phyloP scores from a whole-genome alignment of 2,888 invertebrate genomes.

The Drosophila cognata region DNA sequence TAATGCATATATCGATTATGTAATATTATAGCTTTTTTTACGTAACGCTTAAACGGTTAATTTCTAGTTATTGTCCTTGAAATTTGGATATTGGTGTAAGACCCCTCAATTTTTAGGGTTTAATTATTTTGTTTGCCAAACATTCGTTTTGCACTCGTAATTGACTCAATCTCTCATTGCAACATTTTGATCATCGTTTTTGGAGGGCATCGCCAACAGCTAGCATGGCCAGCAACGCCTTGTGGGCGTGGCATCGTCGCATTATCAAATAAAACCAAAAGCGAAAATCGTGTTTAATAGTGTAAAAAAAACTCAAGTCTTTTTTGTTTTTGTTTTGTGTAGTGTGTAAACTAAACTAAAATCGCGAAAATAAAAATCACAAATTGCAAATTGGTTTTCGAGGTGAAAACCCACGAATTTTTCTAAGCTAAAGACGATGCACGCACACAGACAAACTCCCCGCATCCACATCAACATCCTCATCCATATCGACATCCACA shows the following conservation, averaged over 20 bases:
- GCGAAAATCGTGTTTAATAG: slow-evolving; percentile 62
- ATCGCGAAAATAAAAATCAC: slow-evolving; percentile 79
- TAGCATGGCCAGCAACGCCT: slow-evolving; percentile 35
- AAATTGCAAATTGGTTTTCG: slow-evolving; percentile 64
- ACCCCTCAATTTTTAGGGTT: slow-evolving; percentile 27
- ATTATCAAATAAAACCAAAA: slow-evolving; percentile 52
- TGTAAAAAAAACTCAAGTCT: slow-evolving; percentile 74
- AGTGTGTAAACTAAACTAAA: slow-evolving; percentile 74
- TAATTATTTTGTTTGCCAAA: slow-evolving; percentile 23
- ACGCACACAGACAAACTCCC: slow-evolving; percentile 63
- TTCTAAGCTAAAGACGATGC: slow-evolving; percentile 70
- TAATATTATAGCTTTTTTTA: slow-evolving; percentile 37
- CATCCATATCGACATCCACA: slow-evolving; percentile 18
- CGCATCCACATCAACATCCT: slow-evolving; percentile 30
- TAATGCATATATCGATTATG: slow-evolving; percentile 45
- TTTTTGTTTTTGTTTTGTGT: slow-evolving; percentile 42
- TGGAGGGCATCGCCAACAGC: slow-evolving; percentile 70
- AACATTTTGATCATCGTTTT: slow-evolving; percentile 33
- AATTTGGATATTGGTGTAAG: slow-evolving; percentile 61
- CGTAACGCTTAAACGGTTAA: slow-evolving; percentile 62
- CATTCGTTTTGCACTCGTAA: slow-evolving; percentile 66
- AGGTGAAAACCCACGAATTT: slow-evolving; percentile 49
- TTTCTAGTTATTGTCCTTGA: slow-evolving; percentile 81
- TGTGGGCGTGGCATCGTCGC: slow-evolving; percentile 45
- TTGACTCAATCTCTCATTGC: slow-evolving; percentile 53